Evolutionary conservation across 2,113 vertebrate species (phyloP).

Genomic region (Festucalex cinctus): DNA sequence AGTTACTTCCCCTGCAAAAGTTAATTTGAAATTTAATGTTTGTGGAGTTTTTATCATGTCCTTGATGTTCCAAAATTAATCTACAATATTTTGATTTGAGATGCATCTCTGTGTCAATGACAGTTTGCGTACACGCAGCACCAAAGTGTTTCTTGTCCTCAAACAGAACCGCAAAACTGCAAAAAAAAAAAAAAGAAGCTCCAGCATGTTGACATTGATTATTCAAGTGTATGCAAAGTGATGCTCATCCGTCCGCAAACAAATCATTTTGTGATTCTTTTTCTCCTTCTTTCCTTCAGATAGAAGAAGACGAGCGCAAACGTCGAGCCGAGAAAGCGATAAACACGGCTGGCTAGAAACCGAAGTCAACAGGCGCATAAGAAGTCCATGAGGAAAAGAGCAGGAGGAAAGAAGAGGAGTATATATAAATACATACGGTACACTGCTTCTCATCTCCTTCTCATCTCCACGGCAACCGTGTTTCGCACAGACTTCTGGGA

Average conservation of each 20-base stretch:
- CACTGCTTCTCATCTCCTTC: conserved; percentile 45
- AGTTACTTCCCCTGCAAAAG: too few species aligned
- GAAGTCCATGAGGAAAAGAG: conserved; percentile 36
- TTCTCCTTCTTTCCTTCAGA: conserved; percentile 41
- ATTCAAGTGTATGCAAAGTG: background rate
- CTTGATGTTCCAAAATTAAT: too few species aligned
- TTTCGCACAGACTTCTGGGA: conserved; percentile 56
- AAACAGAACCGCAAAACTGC: background rate
- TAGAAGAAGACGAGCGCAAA: conserved; percentile 36
- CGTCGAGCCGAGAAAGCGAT: conserved; percentile 21
- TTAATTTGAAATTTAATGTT: too few species aligned
- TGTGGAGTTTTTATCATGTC: too few species aligned
- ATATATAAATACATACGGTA: conserved; percentile 15
- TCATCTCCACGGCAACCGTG: conserved; percentile 65
- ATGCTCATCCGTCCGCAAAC: background rate
- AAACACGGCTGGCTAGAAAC: conserved; percentile 56
- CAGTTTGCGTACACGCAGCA: background rate
- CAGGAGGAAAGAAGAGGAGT: conserved; percentile 34
- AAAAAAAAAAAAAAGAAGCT: background rate
- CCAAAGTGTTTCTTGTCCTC: background rate
- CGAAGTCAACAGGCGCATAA: conserved; percentile 28
- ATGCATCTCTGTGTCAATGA: background rate
- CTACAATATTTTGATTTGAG: background rate
- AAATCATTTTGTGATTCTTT: conserved; percentile 27
- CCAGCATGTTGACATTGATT: background rate